These are phyloP conservation scores for Acrossocheilus fasciatus DNA, from an alignment of 2,797 vertebrate species.

Conservation along the genomic window DNA sequence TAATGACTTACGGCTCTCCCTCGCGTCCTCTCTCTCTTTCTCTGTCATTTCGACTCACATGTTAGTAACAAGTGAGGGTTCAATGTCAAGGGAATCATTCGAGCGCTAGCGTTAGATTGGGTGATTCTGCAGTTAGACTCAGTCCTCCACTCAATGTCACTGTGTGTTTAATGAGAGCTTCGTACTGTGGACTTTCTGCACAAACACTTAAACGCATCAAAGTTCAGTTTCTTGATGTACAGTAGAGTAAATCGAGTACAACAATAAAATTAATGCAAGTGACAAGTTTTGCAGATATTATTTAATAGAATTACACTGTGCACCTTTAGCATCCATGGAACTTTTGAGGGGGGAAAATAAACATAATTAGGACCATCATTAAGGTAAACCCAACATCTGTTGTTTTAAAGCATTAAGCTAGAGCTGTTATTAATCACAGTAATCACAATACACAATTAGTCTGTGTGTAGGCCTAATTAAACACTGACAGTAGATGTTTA, in stretches of 20 bases:
- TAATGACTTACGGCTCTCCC: conserved; percentile 83
- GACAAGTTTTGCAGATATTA: background rate
- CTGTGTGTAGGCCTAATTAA: background rate
- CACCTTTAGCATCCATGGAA: background rate
- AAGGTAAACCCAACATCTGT: background rate
- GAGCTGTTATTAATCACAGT: conserved; percentile 2
- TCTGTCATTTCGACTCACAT: conserved; percentile 51
- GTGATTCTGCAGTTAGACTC: conserved; percentile 44
- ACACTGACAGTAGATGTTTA: background rate
- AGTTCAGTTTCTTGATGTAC: background rate
- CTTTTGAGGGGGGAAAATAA: background rate
- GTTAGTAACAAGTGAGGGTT: conserved; percentile 53
- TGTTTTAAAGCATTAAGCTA: background rate
- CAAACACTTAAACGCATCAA: background rate
- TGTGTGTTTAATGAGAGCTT: conserved; percentile 40
- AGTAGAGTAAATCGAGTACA: background rate
- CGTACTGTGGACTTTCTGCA: background rate
- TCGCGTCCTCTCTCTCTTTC: conserved; percentile 66
- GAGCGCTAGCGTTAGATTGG: conserved; percentile 39
- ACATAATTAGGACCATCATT: background rate
- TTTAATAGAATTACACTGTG: background rate
- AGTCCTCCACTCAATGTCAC: conserved; percentile 50
- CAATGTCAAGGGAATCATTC: conserved; percentile 52
- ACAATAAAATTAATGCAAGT: background rate
- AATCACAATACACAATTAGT: background rate